Conservation (phyloP, 2,113 vertebrate species). For the Notarius quadriscutis region DNA sequence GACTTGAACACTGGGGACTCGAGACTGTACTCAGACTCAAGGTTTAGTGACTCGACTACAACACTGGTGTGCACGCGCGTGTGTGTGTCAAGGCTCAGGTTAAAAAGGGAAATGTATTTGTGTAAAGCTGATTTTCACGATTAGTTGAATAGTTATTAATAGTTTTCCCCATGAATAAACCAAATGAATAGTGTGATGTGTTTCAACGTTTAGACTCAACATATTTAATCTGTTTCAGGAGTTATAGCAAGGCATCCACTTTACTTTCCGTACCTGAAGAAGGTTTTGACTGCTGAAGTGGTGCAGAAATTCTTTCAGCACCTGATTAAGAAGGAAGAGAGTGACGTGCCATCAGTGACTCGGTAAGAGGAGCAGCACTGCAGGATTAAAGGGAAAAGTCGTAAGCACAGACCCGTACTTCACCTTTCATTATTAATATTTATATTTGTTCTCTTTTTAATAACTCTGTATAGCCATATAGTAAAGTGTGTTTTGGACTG, state of each 20-base stretch:
- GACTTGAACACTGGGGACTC: too few species aligned
- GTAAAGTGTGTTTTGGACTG: too few species aligned
- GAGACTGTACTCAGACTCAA: too few species aligned
- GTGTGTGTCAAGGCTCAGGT: too few species aligned
- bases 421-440: background rate
- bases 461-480: too few species aligned
- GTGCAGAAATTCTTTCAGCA: constrained; percentile 81
- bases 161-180: background rate
- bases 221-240: constrained; percentile 61
- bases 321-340: constrained; percentile 70
- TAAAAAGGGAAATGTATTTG: background rate
- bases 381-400: too few species aligned
- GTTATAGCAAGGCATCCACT: constrained; percentile 81
- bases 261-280: constrained; percentile 84
- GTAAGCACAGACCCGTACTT: background rate
- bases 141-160: too few species aligned
- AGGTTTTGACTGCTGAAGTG: constrained; percentile 77
- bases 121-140: too few species aligned
- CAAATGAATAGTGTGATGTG: background rate
- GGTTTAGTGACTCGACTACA: too few species aligned
- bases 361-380: constrained; percentile 67
- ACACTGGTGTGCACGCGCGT: too few species aligned
- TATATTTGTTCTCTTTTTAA: background rate
- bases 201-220: too few species aligned
- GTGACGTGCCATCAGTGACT: constrained; percentile 63